Conservation (phyloP, 2,888 invertebrate genomes). For the Shargacucullia verbasci region DNA sequence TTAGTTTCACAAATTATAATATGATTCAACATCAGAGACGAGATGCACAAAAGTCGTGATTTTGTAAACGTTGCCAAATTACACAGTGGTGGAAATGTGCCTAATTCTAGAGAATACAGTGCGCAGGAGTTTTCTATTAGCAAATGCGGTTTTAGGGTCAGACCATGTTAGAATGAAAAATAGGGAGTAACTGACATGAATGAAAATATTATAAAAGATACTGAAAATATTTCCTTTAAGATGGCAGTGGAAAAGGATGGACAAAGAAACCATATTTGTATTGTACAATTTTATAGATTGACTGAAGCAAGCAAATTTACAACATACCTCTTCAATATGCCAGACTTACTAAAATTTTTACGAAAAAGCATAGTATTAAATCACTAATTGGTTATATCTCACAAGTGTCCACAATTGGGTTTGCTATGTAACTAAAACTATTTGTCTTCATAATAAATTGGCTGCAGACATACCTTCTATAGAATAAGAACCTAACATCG, state of each 20-base stretch:
- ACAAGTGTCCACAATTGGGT: too few relatives aligned
- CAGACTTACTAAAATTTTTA: too few relatives aligned
- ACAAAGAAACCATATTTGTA: background rate
- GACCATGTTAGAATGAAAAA: slow-evolving; percentile 42
- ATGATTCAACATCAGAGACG: slow-evolving; percentile 55
- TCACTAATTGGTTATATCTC: too few relatives aligned
- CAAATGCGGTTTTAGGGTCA: slow-evolving; percentile 80
- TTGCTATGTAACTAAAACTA: too few relatives aligned
- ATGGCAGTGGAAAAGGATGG: too few relatives aligned
- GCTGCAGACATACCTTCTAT: background rate
- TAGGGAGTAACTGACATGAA: too few relatives aligned
- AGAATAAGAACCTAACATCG: background rate
- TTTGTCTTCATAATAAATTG: background rate
- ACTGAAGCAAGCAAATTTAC: too few relatives aligned
- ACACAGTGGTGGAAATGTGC: slow-evolving; percentile 80
- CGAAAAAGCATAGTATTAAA: too few relatives aligned
- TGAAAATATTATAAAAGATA: too few relatives aligned
- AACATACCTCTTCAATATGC: too few relatives aligned
- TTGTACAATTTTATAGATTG: too few relatives aligned
- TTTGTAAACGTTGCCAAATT: slow-evolving; percentile 83
- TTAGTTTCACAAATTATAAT: slow-evolving; percentile 73
- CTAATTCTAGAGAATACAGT: slow-evolving; percentile 82
- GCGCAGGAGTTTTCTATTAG: slow-evolving; percentile 87
- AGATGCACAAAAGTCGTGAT: slow-evolving; percentile 73
- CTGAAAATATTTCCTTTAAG: too few relatives aligned